phyloP scores from a whole-genome alignment of 2,888 invertebrate species.

The Baronia brevicornis region DNA sequence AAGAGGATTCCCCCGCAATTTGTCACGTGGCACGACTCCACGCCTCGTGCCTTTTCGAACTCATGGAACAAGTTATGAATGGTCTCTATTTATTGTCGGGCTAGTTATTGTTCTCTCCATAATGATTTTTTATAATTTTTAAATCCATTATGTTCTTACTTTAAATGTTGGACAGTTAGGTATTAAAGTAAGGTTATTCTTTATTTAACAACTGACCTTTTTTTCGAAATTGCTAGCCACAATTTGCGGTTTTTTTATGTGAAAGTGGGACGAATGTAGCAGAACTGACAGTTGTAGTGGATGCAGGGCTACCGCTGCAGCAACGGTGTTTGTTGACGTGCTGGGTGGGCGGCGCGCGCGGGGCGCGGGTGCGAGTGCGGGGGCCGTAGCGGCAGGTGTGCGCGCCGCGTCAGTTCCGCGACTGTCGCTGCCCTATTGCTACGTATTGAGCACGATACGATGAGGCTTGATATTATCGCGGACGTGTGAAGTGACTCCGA shows the following conservation, averaged over 20 bases:
- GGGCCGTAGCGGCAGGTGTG: slow-evolving; percentile 48
- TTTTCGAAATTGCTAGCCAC: no score
- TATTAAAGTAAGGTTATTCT: no score
- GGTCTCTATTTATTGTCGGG: no score
- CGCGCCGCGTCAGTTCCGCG: slow-evolving; percentile 65
- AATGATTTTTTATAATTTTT: no score
- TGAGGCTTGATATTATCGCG: slow-evolving; percentile 51
- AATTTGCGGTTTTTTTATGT: no score
- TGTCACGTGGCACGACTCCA: slow-evolving; percentile 43
- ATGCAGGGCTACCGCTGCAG: slow-evolving; percentile 63
- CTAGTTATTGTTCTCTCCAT: no score
- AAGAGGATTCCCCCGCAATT: slow-evolving; percentile 37
- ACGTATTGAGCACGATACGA: slow-evolving; percentile 51
- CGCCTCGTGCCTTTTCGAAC: slow-evolving; percentile 27
- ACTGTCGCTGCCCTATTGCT: slow-evolving; percentile 53
- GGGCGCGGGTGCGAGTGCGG: slow-evolving; percentile 40
- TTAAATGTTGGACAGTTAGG: no score
- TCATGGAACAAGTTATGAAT: no score
- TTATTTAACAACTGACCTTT: no score
- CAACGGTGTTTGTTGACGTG: slow-evolving; percentile 66
- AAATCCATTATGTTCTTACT: no score
- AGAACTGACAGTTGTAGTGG: slow-evolving; percentile 43
- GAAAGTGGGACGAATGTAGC: slow-evolving; percentile 57
- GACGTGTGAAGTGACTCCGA: slow-evolving; percentile 43
- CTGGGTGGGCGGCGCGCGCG: slow-evolving; percentile 34